phyloP scores from a whole-genome alignment of 2,797 vertebrate species.

The Melanotaenia boesemani region DNA sequence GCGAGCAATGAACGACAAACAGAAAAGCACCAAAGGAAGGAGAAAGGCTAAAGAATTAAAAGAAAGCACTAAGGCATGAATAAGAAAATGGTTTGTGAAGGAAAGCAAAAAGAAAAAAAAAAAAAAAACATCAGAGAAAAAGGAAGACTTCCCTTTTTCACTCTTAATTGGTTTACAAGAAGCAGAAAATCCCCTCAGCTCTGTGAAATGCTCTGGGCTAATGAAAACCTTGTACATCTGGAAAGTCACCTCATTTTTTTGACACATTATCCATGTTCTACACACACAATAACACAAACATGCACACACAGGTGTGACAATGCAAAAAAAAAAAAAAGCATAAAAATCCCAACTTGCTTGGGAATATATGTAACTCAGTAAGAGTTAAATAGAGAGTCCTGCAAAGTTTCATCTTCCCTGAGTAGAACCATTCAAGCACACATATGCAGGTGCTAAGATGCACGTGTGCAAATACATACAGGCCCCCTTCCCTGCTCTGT shows the following conservation, averaged over 20 bases:
- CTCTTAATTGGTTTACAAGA: slow-evolving; percentile 58
- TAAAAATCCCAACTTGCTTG: slow-evolving; percentile 19
- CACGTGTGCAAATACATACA: background rate
- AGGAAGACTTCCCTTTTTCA: slow-evolving; percentile 37
- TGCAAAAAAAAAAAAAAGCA: background rate
- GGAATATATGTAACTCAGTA: background rate
- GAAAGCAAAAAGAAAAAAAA: background rate
- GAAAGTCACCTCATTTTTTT: slow-evolving; percentile 25
- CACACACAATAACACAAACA: slow-evolving; percentile 16
- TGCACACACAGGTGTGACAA: slow-evolving; percentile 1
- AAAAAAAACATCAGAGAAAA: background rate
- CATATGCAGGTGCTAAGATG: background rate
- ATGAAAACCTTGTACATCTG: slow-evolving; percentile 35
- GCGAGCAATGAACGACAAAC: background rate
- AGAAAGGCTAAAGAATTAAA: background rate
- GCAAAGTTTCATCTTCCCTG: background rate
- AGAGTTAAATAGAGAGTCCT: background rate
- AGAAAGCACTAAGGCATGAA: background rate
- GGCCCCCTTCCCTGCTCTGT: background rate
- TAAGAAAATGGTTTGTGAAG: background rate
- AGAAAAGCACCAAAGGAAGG: background rate
- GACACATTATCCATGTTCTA: slow-evolving; percentile 3
- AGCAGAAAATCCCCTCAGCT: slow-evolving; percentile 53
- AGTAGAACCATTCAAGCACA: background rate
- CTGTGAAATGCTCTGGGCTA: slow-evolving; percentile 41